Percentiles rank a stretch among this genome's conserved stretches.
phyloP scores from a whole-genome alignment of 2,888 invertebrate species.

The Cryptophagus acutangulus region DNA sequence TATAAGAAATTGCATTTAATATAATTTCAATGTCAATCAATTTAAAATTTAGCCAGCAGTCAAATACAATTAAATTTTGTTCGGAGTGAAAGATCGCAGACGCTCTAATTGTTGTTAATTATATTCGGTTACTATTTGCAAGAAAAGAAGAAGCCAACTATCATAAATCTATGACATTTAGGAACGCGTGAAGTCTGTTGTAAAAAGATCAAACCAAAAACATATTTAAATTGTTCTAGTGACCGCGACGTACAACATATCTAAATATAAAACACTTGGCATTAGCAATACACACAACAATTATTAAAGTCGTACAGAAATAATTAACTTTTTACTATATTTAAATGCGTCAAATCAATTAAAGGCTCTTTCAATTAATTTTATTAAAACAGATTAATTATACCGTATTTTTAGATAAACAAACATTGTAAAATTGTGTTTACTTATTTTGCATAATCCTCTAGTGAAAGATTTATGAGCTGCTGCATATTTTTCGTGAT shows the following conservation, averaged over 20 bases:
- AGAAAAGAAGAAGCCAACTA: too few species aligned
- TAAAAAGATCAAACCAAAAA: slow-evolving; percentile 2
- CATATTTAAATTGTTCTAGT: slow-evolving; percentile 1
- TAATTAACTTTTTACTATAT: background rate
- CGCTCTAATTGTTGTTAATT: too few species aligned
- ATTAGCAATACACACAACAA: background rate
- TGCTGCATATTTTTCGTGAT: too few species aligned
- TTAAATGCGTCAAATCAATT: background rate
- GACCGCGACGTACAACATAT: slow-evolving; percentile 1
- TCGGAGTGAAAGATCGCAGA: too few species aligned
- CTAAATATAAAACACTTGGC: background rate
- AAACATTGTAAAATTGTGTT: too few species aligned
- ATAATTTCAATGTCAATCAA: too few species aligned
- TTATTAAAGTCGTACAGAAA: background rate
- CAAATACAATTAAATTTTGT: too few species aligned
- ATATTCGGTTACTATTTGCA: background rate
- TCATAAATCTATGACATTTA: background rate
- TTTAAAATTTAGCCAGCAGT: too few species aligned
- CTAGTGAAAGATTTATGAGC: too few species aligned
- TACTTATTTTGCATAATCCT: too few species aligned
- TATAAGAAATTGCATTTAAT: too few species aligned
- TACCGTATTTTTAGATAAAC: background rate
- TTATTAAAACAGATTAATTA: background rate
- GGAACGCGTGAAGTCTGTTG: too few species aligned
- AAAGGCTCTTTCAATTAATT: background rate